Evolutionary conservation across 2,113 vertebrate species (phyloP).

Genomic region (Serilophus lunatus): DNA sequence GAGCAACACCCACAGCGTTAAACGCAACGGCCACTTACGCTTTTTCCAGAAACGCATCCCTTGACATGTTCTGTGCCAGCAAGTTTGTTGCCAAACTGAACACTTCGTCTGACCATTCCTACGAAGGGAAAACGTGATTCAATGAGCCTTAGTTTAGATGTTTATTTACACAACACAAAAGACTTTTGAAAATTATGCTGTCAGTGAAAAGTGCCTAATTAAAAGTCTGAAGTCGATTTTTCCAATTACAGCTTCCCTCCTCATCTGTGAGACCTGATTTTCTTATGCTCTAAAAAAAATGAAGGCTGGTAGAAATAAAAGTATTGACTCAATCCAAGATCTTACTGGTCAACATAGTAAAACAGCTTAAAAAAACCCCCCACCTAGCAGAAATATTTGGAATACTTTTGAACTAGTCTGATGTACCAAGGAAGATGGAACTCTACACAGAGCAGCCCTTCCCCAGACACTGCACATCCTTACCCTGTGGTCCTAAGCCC

Average conservation of each 20-base stretch:
- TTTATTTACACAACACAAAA: slow-evolving; percentile 2
- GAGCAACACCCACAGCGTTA: slow-evolving; percentile 47
- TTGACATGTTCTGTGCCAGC: slow-evolving; percentile 95
- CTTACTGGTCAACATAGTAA: background rate
- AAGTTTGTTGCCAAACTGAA: slow-evolving; percentile 95
- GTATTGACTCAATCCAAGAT: background rate
- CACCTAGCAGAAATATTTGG: background rate
- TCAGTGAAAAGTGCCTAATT: background rate
- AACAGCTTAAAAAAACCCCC: accelerated
- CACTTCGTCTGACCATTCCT: slow-evolving; percentile 97
- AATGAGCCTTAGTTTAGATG: slow-evolving; percentile 1
- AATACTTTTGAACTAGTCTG: background rate
- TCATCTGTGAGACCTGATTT: background rate
- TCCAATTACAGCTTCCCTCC: background rate
- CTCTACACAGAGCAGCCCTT: background rate
- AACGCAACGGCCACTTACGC: slow-evolving; percentile 78
- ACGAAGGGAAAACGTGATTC: slow-evolving; percentile 52
- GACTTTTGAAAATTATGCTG: background rate
- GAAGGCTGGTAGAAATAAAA: background rate
- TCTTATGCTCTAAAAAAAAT: background rate
- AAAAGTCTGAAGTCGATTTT: background rate
- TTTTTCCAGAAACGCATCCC: slow-evolving; percentile 94
- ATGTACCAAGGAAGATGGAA: background rate
- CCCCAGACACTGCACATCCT: background rate
- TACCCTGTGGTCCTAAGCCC: background rate